A percentile compares a stretch with the other conserved stretches of the same genome.
phyloP scores from a whole-genome alignment of 2,888 invertebrate species.

The Heterodera filipjevi region DNA sequence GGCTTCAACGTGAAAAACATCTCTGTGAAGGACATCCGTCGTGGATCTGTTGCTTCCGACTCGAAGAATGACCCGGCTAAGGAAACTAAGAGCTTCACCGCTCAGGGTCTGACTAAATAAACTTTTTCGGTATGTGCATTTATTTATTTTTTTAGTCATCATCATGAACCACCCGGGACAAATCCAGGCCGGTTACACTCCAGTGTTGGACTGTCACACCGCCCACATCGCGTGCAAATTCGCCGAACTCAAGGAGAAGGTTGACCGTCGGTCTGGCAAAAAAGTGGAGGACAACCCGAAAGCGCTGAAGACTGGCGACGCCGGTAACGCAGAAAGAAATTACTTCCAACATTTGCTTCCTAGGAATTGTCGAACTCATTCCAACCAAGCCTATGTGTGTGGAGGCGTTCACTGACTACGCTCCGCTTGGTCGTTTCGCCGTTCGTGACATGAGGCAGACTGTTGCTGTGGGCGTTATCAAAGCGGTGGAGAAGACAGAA shows the following conservation, averaged over 20 bases:
- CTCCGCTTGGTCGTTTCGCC: conserved; percentile 93
- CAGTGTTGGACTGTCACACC: conserved; percentile 99
- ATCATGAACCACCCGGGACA: conserved; percentile 99
- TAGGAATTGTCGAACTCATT: conserved; percentile 82
- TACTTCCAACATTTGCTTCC: neutral
- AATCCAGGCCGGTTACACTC: conserved; percentile 97
- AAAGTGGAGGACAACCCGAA: conserved; percentile 68
- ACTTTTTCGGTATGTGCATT: neutral
- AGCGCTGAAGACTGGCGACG: conserved; percentile 93
- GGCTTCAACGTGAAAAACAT: conserved; percentile 99
- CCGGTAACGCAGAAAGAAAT: conserved; percentile 69
- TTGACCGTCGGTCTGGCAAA: conserved; percentile 80
- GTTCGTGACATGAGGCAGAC: conserved; percentile 79
- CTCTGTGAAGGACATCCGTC: conserved; percentile 96
- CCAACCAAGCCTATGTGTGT: conserved; percentile 98
- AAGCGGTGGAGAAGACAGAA: conserved; percentile 85
- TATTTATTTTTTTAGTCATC: conserved; percentile 74
- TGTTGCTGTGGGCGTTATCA: conserved; percentile 72
- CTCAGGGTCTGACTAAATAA: conserved; percentile 28
- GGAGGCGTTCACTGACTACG: conserved; percentile 95
- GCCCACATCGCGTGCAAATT: conserved; percentile 99
- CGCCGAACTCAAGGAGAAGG: conserved; percentile 80
- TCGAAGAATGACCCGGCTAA: conserved; percentile 94
- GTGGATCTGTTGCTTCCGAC: conserved; percentile 98
- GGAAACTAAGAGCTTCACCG: conserved; percentile 32